Evolutionary conservation across 1,140 invertebrate genomes (phyloP).

Genomic region (Acyrthosiphon pisum): DNA sequence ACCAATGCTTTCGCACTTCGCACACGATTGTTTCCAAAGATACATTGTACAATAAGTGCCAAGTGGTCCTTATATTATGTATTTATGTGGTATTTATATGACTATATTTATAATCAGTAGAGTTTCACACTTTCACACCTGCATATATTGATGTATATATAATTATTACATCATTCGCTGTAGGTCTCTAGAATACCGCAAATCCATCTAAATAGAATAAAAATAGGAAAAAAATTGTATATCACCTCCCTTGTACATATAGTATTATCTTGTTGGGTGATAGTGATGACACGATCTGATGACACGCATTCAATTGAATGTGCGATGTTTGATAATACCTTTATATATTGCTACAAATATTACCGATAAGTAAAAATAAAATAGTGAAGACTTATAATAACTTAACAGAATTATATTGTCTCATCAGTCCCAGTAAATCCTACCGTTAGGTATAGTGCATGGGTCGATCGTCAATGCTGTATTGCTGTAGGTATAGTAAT

Average conservation of each 20-base stretch:
- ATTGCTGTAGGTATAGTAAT: background rate
- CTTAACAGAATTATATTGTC: background rate
- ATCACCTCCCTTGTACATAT: too few relatives aligned
- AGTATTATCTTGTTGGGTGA: background rate
- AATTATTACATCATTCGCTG: background rate
- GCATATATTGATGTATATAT: too few relatives aligned
- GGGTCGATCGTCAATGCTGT: too few relatives aligned
- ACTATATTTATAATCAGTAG: background rate
- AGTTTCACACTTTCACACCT: background rate
- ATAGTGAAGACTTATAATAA: background rate
- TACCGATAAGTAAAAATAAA: background rate
- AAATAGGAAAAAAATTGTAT: background rate
- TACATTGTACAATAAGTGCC: conserved; percentile 2
- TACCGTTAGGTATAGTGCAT: background rate
- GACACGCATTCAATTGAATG: background rate
- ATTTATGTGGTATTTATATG: background rate
- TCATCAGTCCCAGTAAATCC: background rate
- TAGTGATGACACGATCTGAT: background rate
- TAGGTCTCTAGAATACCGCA: background rate
- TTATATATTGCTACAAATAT: background rate
- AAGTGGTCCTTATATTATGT: background rate
- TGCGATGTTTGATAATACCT: background rate
- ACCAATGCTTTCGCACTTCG: background rate
- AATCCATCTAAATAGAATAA: background rate
- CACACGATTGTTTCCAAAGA: background rate